A percentile compares a stretch with the other conserved stretches of the same genome.
Conservation (phyloP, 2,113 vertebrate genomes). For the Callaeas wilsoni region DNA sequence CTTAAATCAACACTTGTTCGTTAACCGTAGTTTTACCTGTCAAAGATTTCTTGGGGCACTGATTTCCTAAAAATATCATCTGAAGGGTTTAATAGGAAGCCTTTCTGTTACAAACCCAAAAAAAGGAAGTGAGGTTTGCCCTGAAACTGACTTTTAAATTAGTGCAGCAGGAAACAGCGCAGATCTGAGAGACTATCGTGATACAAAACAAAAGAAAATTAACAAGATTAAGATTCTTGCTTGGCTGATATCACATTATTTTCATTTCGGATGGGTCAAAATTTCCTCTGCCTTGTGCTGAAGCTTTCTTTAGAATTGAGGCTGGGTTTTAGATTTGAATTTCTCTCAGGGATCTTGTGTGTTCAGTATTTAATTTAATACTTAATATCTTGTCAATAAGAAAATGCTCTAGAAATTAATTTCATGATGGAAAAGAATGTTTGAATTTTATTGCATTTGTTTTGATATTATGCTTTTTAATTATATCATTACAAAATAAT, state of each 20-base stretch:
- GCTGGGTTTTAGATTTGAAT: neutral
- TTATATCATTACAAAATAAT: neutral
- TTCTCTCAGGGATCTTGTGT: neutral
- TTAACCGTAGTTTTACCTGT: neutral
- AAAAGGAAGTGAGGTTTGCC: neutral
- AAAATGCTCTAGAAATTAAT: neutral
- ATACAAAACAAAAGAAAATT: neutral
- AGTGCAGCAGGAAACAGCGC: neutral
- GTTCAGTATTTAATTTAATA: neutral
- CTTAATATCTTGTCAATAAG: neutral
- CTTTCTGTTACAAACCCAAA: neutral
- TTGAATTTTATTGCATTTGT: neutral
- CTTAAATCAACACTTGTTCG: neutral
- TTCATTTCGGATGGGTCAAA: neutral
- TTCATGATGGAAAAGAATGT: neutral
- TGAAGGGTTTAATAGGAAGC: neutral
- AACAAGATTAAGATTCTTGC: neutral
- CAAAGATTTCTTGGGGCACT: neutral
- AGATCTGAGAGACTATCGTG: neutral
- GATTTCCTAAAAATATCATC: neutral
- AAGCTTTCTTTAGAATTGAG: neutral
- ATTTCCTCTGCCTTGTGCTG: neutral
- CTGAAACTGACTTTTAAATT: neutral
- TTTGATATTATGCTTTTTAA: neutral
- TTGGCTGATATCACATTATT: neutral